Percentiles rank a stretch among this genome's conserved stretches.
Evolutionary conservation across 2,888 invertebrate genomes (phyloP).

Genomic region (Trissolcus japonicus): DNA sequence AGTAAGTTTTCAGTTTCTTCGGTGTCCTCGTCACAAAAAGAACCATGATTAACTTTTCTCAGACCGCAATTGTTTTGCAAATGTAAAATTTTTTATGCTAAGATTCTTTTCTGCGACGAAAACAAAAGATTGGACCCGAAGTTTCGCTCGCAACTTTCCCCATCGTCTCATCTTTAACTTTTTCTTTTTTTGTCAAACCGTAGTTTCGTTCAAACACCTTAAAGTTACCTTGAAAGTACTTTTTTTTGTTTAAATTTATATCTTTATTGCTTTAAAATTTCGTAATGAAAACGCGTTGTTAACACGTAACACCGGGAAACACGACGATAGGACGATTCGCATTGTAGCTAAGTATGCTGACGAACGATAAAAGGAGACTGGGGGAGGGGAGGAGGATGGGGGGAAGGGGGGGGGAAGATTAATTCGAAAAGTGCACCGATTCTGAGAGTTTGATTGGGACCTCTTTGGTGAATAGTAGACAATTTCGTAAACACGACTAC

Average conservation of each 20-base stretch:
- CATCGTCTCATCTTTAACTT: slow-evolving; percentile 7
- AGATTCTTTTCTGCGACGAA: not conserved
- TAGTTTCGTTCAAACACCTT: slow-evolving; percentile 55
- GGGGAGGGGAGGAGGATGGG: not conserved
- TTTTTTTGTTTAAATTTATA: slow-evolving; percentile 66
- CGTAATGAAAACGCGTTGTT: slow-evolving; percentile 69
- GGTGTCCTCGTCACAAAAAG: too few species aligned
- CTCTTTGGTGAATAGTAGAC: slow-evolving; percentile 42
- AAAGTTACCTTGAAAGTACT: slow-evolving; percentile 37
- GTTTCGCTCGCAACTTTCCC: not conserved
- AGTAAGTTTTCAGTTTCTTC: too few species aligned
- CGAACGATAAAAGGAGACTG: not conserved
- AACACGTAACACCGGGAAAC: slow-evolving; percentile 58
- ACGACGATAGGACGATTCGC: slow-evolving; percentile 57
- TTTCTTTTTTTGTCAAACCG: slow-evolving; percentile 42
- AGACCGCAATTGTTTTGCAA: too few species aligned
- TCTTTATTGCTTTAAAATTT: slow-evolving; percentile 75
- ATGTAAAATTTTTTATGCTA: too few species aligned
- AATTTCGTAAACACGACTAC: slow-evolving; percentile 55
- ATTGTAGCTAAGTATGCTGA: slow-evolving; percentile 31
- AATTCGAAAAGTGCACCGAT: slow-evolving; percentile 24
- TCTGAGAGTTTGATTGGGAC: slow-evolving; percentile 20
- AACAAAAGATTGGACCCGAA: not conserved
- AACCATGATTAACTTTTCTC: too few species aligned
- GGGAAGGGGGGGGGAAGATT: slow-evolving; percentile 6